Percentiles rank a stretch among this genome's conserved stretches.
phyloP scores from a whole-genome alignment of 2,888 invertebrate species.

The Cantharis flavilabris region DNA sequence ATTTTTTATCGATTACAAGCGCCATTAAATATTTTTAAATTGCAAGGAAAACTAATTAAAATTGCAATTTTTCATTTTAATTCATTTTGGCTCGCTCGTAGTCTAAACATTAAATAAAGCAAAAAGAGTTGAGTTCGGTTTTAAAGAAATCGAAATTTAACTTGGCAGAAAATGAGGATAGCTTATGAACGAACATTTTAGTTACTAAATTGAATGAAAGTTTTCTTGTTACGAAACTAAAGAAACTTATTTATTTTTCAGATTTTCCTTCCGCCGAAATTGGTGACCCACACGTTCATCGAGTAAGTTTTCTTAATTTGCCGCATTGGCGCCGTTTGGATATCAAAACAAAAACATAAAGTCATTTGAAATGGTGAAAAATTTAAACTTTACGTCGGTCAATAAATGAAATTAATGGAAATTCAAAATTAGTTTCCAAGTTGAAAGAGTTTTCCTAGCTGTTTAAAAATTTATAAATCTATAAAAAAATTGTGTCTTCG shows the following conservation, averaged over 20 bases:
- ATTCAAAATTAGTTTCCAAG: not conserved
- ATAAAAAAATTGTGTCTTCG: not conserved
- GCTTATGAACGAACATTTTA: not conserved
- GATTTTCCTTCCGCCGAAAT: not conserved
- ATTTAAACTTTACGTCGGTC: not conserved
- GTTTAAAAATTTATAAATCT: not conserved
- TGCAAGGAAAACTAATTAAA: conserved; percentile 18
- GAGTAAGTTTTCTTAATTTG: not conserved
- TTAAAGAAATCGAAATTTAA: not conserved
- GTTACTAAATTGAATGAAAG: not conserved
- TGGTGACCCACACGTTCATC: not conserved
- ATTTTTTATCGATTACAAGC: not conserved
- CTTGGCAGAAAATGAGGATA: not conserved
- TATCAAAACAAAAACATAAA: not conserved
- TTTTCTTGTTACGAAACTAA: not conserved
- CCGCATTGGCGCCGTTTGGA: not conserved
- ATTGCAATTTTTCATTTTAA: conserved; percentile 26
- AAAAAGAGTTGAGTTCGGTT: not conserved
- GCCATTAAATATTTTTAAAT: not conserved
- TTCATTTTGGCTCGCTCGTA: conserved; percentile 21
- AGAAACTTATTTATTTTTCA: not conserved
- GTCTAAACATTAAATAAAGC: not conserved
- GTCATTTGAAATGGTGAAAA: not conserved
- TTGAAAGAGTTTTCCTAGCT: not conserved
- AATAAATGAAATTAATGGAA: not conserved